Evolutionary conservation across 2,888 invertebrate species (phyloP), one percentile per base, ranked within the genome.

Genomic region (Formica aserva): DNA sequence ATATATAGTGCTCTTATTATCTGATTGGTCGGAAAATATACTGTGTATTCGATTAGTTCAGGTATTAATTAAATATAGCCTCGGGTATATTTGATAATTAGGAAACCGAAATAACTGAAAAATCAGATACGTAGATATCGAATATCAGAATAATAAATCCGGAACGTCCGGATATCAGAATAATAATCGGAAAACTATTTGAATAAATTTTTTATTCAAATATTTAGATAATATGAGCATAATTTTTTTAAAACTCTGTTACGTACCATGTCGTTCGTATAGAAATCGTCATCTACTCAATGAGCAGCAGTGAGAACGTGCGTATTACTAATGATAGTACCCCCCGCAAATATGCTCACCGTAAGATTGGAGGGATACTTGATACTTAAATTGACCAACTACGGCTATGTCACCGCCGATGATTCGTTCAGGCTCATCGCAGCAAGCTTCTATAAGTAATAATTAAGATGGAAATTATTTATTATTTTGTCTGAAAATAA

Each of bases 281-380:
- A 77, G 15, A n/a, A 55, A 4, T 15, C 41, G 0, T 63, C 65
- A 3, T 9, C 26, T 38, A 81, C 63, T 18, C 83, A 83, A 66
- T 74, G 74, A 26, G 80, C 80, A 32, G 74, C 80, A 26, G 62
- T 80, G 1, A 83, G 38, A 4, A 80, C 18, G 22, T 80, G 80
- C 35, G 1, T 65, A 3, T 2, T 11, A 6, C 32, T 65, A 57
- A 83, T 66, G 1, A 80, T 45, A 29, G 13, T 60, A 48, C 72
- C 80, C 80, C 15, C 83, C 83, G 35, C 83, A 83, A 65, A 52
- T 15, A 9, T 80, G 83, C 15, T 48, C 15, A 15, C 15, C 67
- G 9, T 38, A 60, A 22, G 9, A 8, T 26, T 48, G 60, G 22
- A 83, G 57, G 2, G 74, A 83, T 2, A 67, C 80, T 57, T 80